phyloP scores from a whole-genome alignment of 2,797 vertebrate species.

The Percopsis omiscomaycus region DNA sequence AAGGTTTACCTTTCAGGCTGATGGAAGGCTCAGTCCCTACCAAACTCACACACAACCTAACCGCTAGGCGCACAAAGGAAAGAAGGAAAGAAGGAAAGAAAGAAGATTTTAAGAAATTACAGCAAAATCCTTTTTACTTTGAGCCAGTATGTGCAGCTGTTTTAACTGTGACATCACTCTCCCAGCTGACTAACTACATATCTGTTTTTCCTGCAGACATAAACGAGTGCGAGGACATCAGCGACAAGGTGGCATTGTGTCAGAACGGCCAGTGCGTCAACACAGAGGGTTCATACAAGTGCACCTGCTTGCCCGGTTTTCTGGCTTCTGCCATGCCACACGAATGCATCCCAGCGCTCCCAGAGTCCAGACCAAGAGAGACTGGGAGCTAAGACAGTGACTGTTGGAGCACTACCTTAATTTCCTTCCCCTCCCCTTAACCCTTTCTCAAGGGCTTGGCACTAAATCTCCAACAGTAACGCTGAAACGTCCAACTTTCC shows the following conservation, averaged over 20 bases:
- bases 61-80: slow-evolving; percentile 2
- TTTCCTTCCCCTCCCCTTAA: slow-evolving; percentile 36
- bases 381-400: slow-evolving; percentile 63
- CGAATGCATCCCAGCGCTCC: slow-evolving; percentile 79
- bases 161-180: slow-evolving; percentile 32
- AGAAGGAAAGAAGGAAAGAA: background rate
- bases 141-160: slow-evolving; percentile 48
- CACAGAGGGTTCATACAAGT: slow-evolving; percentile 91
- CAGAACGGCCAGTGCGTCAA: slow-evolving; percentile 85
- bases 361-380: slow-evolving; percentile 43
- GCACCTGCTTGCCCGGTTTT: slow-evolving; percentile 84
- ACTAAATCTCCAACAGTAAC: slow-evolving; percentile 65
- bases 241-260: slow-evolving; percentile 82
- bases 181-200: slow-evolving; percentile 19
- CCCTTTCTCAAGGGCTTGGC: slow-evolving; percentile 43
- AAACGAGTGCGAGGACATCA: slow-evolving; percentile 90
- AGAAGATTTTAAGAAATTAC: background rate
- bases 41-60: slow-evolving; percentile 48
- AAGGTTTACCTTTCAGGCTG: slow-evolving; percentile 16
- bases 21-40: slow-evolving; percentile 28
- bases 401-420: slow-evolving; percentile 30
- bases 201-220: slow-evolving; percentile 78
- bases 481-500: slow-evolving; percentile 64
- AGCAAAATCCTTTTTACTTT: background rate
- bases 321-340: slow-evolving; percentile 81